phyloP scores from a whole-genome alignment of 2,113 vertebrate species.

The Chrysemys picta region DNA sequence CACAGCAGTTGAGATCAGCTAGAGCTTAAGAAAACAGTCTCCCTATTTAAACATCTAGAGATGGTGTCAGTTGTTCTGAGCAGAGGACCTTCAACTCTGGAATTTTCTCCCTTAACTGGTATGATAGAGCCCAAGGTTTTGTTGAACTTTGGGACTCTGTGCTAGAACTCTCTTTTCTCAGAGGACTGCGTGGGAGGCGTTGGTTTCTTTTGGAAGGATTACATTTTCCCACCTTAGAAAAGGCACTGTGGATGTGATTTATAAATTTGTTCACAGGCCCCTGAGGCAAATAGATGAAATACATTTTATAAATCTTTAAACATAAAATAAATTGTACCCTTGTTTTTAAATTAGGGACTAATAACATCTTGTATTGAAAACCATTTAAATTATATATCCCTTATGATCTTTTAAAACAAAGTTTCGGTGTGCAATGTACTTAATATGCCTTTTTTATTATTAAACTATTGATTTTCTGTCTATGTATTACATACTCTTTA shows the following conservation, averaged over 20 bases:
- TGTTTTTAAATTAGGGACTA: neutral
- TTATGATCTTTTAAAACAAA: neutral
- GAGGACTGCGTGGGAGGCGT: neutral
- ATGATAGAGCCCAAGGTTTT: neutral
- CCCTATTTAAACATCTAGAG: neutral
- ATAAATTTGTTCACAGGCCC: neutral
- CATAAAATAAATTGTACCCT: neutral
- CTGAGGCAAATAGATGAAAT: rapidly evolving
- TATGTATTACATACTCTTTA: neutral
- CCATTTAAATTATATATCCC: neutral
- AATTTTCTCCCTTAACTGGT: neutral
- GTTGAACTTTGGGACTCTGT: neutral
- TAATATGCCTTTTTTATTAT: neutral
- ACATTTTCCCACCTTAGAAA: neutral
- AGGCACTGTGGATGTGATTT: neutral
- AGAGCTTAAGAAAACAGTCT: neutral
- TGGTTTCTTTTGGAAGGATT: neutral
- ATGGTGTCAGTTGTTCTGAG: neutral
- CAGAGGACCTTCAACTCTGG: neutral
- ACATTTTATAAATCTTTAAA: neutral
- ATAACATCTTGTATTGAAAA: neutral
- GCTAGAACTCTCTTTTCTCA: neutral
- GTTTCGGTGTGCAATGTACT: rapidly evolving
- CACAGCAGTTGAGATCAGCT: neutral
- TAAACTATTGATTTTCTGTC: neutral